Evolutionary conservation across 2,113 vertebrate species (phyloP).

Genomic region (Hoplias malabaricus): DNA sequence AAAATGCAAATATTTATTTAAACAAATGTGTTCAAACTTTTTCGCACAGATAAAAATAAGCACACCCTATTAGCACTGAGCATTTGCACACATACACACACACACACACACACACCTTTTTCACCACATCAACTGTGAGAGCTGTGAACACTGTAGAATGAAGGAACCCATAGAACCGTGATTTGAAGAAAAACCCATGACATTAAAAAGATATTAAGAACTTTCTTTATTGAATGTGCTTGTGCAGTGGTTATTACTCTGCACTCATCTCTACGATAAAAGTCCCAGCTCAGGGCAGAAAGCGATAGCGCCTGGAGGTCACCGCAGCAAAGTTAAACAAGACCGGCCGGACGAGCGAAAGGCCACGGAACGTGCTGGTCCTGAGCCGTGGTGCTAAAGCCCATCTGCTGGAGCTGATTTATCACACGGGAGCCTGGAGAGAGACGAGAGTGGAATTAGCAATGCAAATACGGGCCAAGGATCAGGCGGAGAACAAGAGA

Average conservation of each 20-base stretch:
- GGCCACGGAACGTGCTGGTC: conserved; percentile 24
- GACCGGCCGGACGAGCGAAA: conserved; percentile 26
- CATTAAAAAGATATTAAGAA: too few relatives aligned
- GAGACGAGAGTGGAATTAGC: conserved; percentile 41
- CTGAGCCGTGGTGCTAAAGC: conserved; percentile 42
- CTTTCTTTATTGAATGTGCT: background rate
- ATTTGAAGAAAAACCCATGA: too few relatives aligned
- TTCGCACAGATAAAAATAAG: too few relatives aligned
- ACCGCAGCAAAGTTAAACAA: conserved; percentile 25
- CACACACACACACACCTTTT: too few relatives aligned
- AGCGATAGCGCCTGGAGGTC: background rate
- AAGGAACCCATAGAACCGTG: too few relatives aligned
- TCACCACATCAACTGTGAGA: too few relatives aligned
- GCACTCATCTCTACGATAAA: background rate
- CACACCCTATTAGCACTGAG: too few relatives aligned
- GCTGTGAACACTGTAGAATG: too few relatives aligned
- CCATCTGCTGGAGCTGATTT: conserved; percentile 51
- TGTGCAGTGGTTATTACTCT: background rate
- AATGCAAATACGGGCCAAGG: conserved; percentile 51
- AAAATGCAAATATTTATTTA: too few relatives aligned
- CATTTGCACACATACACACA: too few relatives aligned
- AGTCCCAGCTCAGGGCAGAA: background rate
- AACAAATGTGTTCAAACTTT: too few relatives aligned
- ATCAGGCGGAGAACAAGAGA: conserved; percentile 50
- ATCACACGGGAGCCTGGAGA: conserved; percentile 32